Base-by-base conservation (phyloP, 2,113 vertebrate species). In the Dasypus novemcinctus region DNA sequence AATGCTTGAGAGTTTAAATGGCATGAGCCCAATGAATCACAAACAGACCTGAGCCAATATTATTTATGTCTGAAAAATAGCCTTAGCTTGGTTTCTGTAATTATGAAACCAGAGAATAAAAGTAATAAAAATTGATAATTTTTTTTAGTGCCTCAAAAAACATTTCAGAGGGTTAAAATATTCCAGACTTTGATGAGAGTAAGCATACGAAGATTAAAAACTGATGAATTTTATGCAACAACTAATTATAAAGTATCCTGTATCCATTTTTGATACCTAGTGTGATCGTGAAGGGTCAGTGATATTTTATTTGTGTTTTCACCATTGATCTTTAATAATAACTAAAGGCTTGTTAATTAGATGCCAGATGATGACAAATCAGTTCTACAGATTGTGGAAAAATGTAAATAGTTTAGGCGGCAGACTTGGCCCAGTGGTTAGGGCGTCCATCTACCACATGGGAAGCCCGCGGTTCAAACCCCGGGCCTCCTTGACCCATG, bases 271-370 rank as follows among this genome's bases (percentile, higher is more conserved):
- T 92, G 66, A 93, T 97, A 86, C 20, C 75, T 89, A 78, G 86
- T 92, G 81, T 74, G 64, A 80, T 94, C 82, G 90, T 95, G 80
- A 96, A 95, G 79, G 91, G 86, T 96, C 91, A 94, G 25, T 91
- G 43, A 85, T 97, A 85, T 96, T 97, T 97, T 94, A 90, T 95
- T 96, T 95, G 95, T 96, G 68, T 94, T 97, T 94, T 93, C 66
- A 90, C 38, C 74, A 94, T 52, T 96, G 94, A 95, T 71, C 49
- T 95, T 94, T 97, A 98, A 83, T 79, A 95, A 94, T 86, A 95
- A 93, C 86, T 95, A 95, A 92, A 92, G 11, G 0, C 63, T 92
- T 87, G 86, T 95, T 97, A 96, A 95, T 89, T 97, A 93, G 78
- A 69, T 95, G 59, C 91, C 66, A 97, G n/a, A 74, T 80, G 71